Base-by-base conservation (phyloP, 1,140 invertebrate genomes). In the Lordiphosa mommai region DNA sequence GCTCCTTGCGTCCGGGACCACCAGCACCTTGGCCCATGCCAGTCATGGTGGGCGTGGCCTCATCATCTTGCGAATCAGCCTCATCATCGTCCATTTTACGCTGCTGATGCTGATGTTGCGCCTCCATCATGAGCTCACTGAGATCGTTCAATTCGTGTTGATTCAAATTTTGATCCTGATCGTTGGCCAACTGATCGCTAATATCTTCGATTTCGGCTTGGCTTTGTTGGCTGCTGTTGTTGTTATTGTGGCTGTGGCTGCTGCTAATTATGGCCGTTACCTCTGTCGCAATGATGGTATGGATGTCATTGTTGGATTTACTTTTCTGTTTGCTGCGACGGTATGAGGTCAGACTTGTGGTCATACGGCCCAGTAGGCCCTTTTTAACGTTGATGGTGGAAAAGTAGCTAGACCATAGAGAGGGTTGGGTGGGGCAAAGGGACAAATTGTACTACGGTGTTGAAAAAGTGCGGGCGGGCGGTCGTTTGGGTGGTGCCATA, bases 221-320 rank as follows among this genome's bases (percentile, higher is more conserved):
- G 6, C 6, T 20, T 20, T 13, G 12, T 2, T 43, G 37, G 14
- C 27, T 56, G 52, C 27, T 77, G 61, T 49, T 58, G 30, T 44
- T 52, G 16, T 47, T 58, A 4, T 41, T 60, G 47, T 17, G 43
- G 23, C 29, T 44, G 27, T 34, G 41, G 57, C 41, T 71, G 53
- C 49, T 63, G 6, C 68, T 53, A 0, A 82, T 47, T 33, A 79
- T 65, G 33, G 59, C 49, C 12, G 77, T 84, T 16, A 80, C 68
- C 41, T 86, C 86, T 43, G 72, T 77, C 34, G 82, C 58, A 41
- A 88, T 74, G 44, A 88, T 74, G 12, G 86, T 87, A 60, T 84
- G 80, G 37, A 88, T 80, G 48, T 88, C 87, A 72, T 84, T 86
- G 67, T 88, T 88, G 2, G 87, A 88, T 41, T 88, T 88, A 60